Conservation (phyloP, 2,797 vertebrate genomes). For the Paedocypris micromegethes region DNA sequence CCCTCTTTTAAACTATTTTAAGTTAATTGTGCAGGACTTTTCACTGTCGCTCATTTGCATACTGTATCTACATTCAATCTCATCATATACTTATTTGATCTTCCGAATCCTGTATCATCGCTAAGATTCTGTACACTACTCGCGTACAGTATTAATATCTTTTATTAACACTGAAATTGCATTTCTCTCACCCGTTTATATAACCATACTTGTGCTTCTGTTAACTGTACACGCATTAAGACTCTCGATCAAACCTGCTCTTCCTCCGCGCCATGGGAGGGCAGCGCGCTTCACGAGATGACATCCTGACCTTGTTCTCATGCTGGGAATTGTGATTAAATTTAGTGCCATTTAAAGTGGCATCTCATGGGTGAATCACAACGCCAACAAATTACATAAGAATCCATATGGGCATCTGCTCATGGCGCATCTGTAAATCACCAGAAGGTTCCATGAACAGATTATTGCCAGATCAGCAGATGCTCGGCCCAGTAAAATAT, state of each 20-base stretch:
- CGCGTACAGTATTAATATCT: too few relatives aligned
- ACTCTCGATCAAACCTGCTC: slow-evolving; percentile 1
- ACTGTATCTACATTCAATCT: too few relatives aligned
- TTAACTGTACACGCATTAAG: background rate
- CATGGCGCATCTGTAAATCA: slow-evolving; percentile 2
- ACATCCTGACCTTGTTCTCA: slow-evolving; percentile 13
- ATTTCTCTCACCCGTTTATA: too few relatives aligned
- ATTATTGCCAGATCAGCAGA: slow-evolving; percentile 12
- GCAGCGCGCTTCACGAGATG: slow-evolving; percentile 5
- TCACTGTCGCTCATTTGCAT: too few relatives aligned
- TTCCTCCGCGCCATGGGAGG: slow-evolving; percentile 10
- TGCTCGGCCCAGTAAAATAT: background rate
- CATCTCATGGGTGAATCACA: slow-evolving; percentile 18
- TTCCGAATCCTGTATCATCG: too few relatives aligned
- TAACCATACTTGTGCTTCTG: background rate
- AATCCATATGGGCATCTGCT: slow-evolving; percentile 10
- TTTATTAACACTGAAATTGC: too few relatives aligned
- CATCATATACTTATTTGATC: too few relatives aligned
- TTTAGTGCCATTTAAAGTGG: slow-evolving; percentile 13
- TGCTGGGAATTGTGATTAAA: slow-evolving; percentile 25
- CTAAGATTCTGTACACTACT: too few relatives aligned
- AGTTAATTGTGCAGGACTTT: too few relatives aligned
- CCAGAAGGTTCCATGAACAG: slow-evolving; percentile 19
- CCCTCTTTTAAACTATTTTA: too few relatives aligned
- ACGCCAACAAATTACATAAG: slow-evolving; percentile 14